Conservation (phyloP, 2,113 vertebrate genomes). For the Machaerirhynchus nigripectus region DNA sequence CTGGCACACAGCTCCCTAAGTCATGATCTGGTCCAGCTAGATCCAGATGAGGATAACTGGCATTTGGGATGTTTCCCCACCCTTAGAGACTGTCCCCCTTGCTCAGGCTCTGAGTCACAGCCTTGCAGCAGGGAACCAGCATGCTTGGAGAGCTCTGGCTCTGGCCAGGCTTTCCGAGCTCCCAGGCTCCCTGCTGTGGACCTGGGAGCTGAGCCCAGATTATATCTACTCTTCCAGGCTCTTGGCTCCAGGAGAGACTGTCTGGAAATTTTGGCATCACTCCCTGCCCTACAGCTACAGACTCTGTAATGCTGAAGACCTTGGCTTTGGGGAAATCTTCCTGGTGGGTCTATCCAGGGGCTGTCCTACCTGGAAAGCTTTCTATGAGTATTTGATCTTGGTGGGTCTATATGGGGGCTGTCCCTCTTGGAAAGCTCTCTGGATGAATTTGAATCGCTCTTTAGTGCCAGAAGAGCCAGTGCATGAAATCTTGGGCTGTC, state of each 20-base stretch:
- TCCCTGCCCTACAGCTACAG: conserved; percentile 23
- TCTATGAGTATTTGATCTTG: neutral
- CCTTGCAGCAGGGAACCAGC: neutral
- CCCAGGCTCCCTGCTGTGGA: conserved; percentile 53
- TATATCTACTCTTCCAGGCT: conserved; percentile 53
- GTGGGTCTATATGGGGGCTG: neutral
- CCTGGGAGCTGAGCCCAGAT: conserved; percentile 60
- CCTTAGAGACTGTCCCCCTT: neutral
- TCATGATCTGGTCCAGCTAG: no score
- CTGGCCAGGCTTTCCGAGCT: neutral
- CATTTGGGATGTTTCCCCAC: neutral
- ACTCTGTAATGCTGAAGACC: conserved; percentile 4
- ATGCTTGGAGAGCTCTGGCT: neutral
- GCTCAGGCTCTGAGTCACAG: neutral
- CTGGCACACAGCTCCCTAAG: neutral
- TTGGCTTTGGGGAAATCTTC: conserved; percentile 41
- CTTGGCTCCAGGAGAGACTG: conserved; percentile 52
- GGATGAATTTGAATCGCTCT: neutral
- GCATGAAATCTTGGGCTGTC: neutral
- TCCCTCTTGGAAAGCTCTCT: neutral
- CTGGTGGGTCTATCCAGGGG: conserved; percentile 38
- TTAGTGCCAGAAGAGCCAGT: neutral
- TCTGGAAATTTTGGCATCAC: conserved; percentile 51
- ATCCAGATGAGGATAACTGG: neutral
- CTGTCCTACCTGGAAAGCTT: neutral